phyloP scores from a whole-genome alignment of 23 tunicate genomes.

The Ciona savignyi region DNA sequence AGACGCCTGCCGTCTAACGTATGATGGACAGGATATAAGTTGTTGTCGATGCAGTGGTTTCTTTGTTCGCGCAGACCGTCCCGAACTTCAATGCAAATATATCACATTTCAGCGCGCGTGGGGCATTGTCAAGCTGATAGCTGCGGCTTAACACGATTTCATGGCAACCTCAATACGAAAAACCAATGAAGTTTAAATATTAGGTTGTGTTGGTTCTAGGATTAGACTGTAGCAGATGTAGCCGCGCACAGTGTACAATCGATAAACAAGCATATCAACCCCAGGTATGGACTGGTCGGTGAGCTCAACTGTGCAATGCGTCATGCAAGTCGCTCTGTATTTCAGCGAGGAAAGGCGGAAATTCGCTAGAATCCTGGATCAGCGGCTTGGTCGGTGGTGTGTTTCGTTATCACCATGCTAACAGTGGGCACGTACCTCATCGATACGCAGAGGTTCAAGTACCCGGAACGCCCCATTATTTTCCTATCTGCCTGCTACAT shows the following conservation, averaged over 20 bases:
- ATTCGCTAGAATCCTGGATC: constrained; percentile 59
- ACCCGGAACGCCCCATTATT: constrained; percentile 87
- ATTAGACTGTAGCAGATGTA: too few relatives aligned
- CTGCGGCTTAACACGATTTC: too few relatives aligned
- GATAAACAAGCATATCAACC: too few relatives aligned
- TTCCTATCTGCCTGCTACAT: constrained; percentile 80
- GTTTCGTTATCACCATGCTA: constrained; percentile 56
- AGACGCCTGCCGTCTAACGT: neutral
- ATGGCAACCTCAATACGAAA: too few relatives aligned
- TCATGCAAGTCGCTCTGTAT: constrained; percentile 81
- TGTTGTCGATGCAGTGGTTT: neutral
- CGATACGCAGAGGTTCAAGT: constrained; percentile 70
- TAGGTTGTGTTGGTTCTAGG: too few relatives aligned
- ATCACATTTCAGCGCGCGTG: neutral
- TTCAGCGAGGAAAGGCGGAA: constrained; percentile 25
- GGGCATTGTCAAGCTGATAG: too few relatives aligned
- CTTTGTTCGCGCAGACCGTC: neutral
- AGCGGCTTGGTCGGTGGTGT: constrained; percentile 59
- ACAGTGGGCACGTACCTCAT: constrained; percentile 75
- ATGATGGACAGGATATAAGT: neutral
- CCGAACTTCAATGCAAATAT: neutral
- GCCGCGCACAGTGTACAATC: too few relatives aligned
- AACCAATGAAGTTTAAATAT: too few relatives aligned
- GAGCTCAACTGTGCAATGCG: constrained; percentile 65
- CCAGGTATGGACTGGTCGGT: constrained; percentile 72